Conservation (phyloP, 2,113 vertebrate genomes). For the Fukomys damarensis region DNA sequence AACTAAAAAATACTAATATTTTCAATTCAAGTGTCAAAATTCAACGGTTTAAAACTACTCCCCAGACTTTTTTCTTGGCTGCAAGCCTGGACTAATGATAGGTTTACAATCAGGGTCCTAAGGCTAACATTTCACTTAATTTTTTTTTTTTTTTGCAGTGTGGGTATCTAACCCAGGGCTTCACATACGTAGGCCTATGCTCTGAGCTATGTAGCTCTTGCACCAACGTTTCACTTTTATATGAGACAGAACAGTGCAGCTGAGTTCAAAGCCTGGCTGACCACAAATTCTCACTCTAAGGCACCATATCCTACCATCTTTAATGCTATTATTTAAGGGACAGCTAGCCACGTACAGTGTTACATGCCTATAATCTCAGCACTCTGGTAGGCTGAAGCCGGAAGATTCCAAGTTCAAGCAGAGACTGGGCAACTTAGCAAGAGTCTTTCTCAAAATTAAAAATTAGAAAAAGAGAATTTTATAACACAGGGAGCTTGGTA, state of each 20-base stretch:
- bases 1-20: constrained; percentile 55
- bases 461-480: not conserved
- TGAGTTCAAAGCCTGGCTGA: not conserved
- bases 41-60: not conserved
- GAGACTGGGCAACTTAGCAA: not conserved
- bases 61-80: constrained; percentile 15
- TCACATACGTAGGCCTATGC: not conserved
- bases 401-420: not conserved
- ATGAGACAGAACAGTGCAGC: not conserved
- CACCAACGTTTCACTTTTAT: not conserved
- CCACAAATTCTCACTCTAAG: not conserved
- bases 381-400: not conserved
- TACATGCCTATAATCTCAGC: not conserved
- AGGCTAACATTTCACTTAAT: not conserved
- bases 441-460: not conserved
- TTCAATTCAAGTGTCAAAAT: constrained; percentile 51
- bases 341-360: not conserved
- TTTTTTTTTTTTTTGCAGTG: not conserved
- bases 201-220: not conserved
- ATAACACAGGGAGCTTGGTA: not conserved
- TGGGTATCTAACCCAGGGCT: not conserved
- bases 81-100: not conserved
- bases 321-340: not conserved
- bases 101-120: not conserved
- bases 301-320: not conserved